Evolutionary conservation across 2,888 invertebrate species (phyloP).

Genomic region (Minunthozetes semirufus): DNA sequence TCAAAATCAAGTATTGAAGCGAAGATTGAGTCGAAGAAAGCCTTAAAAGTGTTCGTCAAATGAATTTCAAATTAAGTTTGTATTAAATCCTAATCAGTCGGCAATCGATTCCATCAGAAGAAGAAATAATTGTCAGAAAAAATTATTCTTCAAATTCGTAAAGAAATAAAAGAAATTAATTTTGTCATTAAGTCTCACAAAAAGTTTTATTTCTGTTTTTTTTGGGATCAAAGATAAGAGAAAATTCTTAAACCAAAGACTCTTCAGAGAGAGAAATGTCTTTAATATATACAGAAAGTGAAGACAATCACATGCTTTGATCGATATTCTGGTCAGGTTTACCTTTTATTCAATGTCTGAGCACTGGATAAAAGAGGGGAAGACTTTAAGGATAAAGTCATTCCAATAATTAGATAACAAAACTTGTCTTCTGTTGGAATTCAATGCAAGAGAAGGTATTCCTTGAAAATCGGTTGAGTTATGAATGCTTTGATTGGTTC

Average conservation of each 20-base stretch:
- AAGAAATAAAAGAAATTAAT: neutral
- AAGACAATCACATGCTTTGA: neutral
- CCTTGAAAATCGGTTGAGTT: neutral
- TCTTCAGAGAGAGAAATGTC: too few species aligned
- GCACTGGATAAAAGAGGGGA: neutral
- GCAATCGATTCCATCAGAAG: too few species aligned
- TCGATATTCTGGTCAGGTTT: constrained; percentile 16
- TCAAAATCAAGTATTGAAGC: too few species aligned
- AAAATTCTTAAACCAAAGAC: neutral
- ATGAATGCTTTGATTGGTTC: neutral
- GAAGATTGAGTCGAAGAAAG: too few species aligned
- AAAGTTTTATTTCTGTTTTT: neutral
- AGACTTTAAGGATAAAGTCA: neutral
- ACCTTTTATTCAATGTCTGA: neutral
- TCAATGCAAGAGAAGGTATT: neutral
- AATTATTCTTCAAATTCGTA: neutral
- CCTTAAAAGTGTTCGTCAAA: too few species aligned
- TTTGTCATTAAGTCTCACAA: neutral
- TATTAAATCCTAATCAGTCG: too few species aligned
- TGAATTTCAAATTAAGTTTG: too few species aligned
- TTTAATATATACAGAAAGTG: neutral
- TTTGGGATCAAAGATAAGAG: neutral
- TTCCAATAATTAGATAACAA: neutral
- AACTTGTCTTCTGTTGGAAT: neutral
- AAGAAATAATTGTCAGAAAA: neutral